These are phyloP conservation scores for Liposcelis brunnea DNA, from an alignment of 2,888 invertebrate genomes.

Conservation along the genomic window DNA sequence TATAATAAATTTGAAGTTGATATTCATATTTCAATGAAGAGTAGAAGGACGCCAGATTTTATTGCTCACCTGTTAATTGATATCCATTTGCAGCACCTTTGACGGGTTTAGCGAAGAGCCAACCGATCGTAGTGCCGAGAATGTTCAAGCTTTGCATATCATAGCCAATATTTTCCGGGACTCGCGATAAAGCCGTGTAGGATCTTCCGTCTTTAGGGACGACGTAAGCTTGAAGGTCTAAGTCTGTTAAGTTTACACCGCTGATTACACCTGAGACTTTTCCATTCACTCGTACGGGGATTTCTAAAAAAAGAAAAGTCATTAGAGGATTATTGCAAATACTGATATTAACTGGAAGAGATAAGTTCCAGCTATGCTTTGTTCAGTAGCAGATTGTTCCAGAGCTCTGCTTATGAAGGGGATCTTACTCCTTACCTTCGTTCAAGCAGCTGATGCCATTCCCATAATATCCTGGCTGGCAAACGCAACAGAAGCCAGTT, in stretches of 20 bases:
- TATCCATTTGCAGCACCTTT: slow-evolving; percentile 73
- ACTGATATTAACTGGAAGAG: slow-evolving; percentile 8
- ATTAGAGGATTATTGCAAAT: not conserved
- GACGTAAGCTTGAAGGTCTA: slow-evolving; percentile 82
- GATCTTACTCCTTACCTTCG: slow-evolving; percentile 33
- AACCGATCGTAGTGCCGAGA: slow-evolving; percentile 73
- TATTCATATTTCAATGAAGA: too few relatives aligned
- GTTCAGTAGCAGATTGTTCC: too few relatives aligned
- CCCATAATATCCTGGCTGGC: slow-evolving; percentile 70
- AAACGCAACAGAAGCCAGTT: slow-evolving; percentile 79
- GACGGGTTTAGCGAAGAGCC: slow-evolving; percentile 77
- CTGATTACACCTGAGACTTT: slow-evolving; percentile 74
- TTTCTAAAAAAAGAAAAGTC: slow-evolving; percentile 32
- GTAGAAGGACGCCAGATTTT: not conserved
- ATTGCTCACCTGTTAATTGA: slow-evolving; percentile 47
- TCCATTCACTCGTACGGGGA: slow-evolving; percentile 76
- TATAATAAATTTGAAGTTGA: too few relatives aligned
- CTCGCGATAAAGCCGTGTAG: slow-evolving; percentile 77
- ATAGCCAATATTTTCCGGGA: slow-evolving; percentile 54
- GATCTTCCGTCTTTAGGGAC: slow-evolving; percentile 72
- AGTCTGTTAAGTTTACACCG: slow-evolving; percentile 47
- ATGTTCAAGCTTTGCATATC: slow-evolving; percentile 70
- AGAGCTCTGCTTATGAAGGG: not conserved
- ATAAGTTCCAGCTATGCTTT: too few relatives aligned
- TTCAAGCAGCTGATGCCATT: slow-evolving; percentile 83